Conservation (phyloP, 2,113 vertebrate genomes). For the Nycticebus coucang region DNA sequence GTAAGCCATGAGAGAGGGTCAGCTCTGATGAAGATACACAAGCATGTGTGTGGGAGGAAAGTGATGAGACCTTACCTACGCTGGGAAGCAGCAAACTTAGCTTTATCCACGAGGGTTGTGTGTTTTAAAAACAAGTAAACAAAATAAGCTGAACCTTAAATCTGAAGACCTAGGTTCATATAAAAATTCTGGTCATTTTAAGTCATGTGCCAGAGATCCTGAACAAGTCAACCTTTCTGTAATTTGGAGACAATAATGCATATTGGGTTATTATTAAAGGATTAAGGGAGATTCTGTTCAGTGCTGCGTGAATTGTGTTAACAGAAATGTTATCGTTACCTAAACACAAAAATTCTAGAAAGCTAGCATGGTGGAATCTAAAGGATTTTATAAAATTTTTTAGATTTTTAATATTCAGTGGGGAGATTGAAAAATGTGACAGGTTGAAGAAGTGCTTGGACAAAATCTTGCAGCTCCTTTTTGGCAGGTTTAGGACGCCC, state of each 20-base stretch:
- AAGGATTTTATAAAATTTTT: neutral
- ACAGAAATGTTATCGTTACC: neutral
- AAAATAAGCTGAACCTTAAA: neutral
- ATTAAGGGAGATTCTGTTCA: slow-evolving; percentile 48
- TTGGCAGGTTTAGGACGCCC: neutral
- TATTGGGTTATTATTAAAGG: slow-evolving; percentile 39
- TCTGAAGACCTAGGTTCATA: neutral
- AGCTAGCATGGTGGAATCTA: slow-evolving; percentile 18
- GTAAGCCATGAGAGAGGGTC: neutral
- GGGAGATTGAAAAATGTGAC: neutral
- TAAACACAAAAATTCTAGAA: slow-evolving; percentile 9
- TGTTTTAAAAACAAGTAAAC: slow-evolving; percentile 33
- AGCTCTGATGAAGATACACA: neutral
- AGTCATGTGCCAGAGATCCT: neutral
- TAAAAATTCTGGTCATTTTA: slow-evolving; percentile 24
- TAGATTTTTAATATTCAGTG: neutral
- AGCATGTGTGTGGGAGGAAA: neutral
- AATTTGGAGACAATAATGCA: neutral
- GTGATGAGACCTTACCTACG: neutral
- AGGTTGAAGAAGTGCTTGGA: neutral
- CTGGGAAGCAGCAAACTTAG: neutral
- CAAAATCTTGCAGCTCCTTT: neutral
- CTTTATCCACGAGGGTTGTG: neutral
- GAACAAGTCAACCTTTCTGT: slow-evolving; percentile 16
- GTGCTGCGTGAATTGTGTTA: slow-evolving; percentile 14